Base-by-base conservation (phyloP, 2,888 invertebrate genomes). In the Pecten maximus region DNA sequence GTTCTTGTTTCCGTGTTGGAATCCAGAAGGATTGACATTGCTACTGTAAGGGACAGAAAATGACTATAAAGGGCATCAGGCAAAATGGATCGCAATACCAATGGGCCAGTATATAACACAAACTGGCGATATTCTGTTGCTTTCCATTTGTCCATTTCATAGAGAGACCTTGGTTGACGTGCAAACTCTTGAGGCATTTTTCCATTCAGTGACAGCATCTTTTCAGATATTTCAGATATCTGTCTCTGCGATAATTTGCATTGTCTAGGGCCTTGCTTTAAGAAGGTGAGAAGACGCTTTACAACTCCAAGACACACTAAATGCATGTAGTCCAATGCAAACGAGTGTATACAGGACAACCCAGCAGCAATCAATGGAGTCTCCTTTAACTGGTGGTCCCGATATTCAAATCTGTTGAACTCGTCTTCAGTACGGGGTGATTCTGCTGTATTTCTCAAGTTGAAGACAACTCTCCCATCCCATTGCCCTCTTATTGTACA, bases 231-330 rank as follows among this genome's bases (percentile, higher is more conserved):
- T 48, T 54, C 40, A 28, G 4, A 40, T 23, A 90, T 35, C 19
- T 89, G 88, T 39, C 88, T 50, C 2, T 50, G 39, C 0, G 91
- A 87, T 40, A 93, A 87, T 74, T 48, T 88, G 40, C 89, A 89
- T 15, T 86, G 88, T 54, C 40, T 87, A 23, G 92, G 92, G 2
- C 95, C 95, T 87, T 91, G 91, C 40, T 94, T 92, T 93, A 94
- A 94, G 54, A 94, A 90, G 16, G 89, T 86, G 0, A 96, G 87
- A 10, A 96, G 86, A 89, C 95, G 94, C 54, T 94, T 94, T 28
- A 95, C 91, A n/a, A 95, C 94, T 10, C 96, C 96, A 40, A 96
- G 92, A 87, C 94, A 95, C 28, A 95, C 92, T 10, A 95, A 87
- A 88, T 96, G 96, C 96, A 94, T 93, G 89, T 93, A 93, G 86